Percentiles rank a stretch among this genome's conserved stretches.
phyloP scores from a whole-genome alignment of 2,888 invertebrate genomes.

The Eudasyphora cyanicolor region DNA sequence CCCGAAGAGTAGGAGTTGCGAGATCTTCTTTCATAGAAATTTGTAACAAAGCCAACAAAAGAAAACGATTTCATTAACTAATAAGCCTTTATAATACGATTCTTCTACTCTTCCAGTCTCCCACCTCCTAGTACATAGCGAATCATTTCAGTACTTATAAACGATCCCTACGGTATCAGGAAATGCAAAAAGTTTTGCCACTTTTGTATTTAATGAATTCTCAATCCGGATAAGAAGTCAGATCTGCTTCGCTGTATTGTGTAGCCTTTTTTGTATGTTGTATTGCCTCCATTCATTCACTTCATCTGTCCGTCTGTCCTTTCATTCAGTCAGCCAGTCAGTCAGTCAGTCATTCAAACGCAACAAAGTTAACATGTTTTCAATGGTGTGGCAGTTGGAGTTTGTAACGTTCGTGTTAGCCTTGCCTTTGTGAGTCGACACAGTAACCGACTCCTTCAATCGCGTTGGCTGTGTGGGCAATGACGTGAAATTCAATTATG shows the following conservation, averaged over 20 bases:
- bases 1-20: neutral
- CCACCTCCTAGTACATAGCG: no score
- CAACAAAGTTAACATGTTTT: slow-evolving; percentile 26
- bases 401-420: neutral
- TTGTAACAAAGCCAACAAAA: neutral
- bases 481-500: neutral
- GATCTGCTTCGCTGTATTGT: slow-evolving; percentile 3
- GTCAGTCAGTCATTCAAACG: slow-evolving; percentile 6
- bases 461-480: neutral
- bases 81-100: slow-evolving; percentile 25
- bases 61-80: slow-evolving; percentile 38
- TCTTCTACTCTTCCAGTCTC: no score
- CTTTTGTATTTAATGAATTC: slow-evolving; percentile 28
- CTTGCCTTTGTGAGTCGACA: neutral
- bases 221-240: slow-evolving; percentile 29
- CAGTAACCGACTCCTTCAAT: neutral
- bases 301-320: neutral
- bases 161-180: neutral
- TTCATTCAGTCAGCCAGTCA: neutral
- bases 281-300: neutral
- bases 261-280: neutral
- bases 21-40: neutral
- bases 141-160: neutral
- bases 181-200: slow-evolving; percentile 29
- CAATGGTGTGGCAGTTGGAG: neutral